Conservation (phyloP, 1,140 invertebrate genomes). For the Telenomus remus region DNA sequence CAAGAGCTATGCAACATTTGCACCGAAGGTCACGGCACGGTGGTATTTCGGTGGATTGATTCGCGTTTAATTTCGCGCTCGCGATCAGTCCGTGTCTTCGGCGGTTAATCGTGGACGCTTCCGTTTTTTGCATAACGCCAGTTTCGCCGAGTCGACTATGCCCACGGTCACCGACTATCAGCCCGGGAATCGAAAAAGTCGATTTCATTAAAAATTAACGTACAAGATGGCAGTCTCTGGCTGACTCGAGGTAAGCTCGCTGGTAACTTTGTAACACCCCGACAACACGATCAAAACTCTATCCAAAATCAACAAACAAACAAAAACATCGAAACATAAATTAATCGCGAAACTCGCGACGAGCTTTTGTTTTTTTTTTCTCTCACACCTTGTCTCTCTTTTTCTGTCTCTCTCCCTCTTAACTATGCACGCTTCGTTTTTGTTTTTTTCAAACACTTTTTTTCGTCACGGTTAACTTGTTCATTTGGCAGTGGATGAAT, state of each 20-base stretch:
- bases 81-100: slow-evolving; percentile 8
- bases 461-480: too few relatives aligned
- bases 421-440: not conserved
- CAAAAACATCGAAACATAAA: too few relatives aligned
- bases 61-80: slow-evolving; percentile 21
- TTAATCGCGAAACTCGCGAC: too few relatives aligned
- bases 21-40: slow-evolving; percentile 40
- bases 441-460: too few relatives aligned
- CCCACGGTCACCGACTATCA: slow-evolving; percentile 23
- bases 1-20: slow-evolving; percentile 41
- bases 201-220: slow-evolving; percentile 52
- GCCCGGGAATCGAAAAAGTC: slow-evolving; percentile 32
- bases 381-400: too few relatives aligned
- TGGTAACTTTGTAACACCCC: too few relatives aligned
- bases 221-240: slow-evolving; percentile 52
- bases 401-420: too few relatives aligned
- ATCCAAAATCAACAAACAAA: too few relatives aligned
- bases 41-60: slow-evolving; percentile 32
- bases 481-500: too few relatives aligned
- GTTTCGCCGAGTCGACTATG: slow-evolving; percentile 18
- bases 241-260: slow-evolving; percentile 32
- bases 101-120: too few relatives aligned
- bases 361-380: not conserved
- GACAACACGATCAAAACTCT: too few relatives aligned
- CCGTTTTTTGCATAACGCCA: slow-evolving; percentile 10